phyloP scores from a whole-genome alignment of 2,113 vertebrate genomes.

The Erythrocercus mccallii region DNA sequence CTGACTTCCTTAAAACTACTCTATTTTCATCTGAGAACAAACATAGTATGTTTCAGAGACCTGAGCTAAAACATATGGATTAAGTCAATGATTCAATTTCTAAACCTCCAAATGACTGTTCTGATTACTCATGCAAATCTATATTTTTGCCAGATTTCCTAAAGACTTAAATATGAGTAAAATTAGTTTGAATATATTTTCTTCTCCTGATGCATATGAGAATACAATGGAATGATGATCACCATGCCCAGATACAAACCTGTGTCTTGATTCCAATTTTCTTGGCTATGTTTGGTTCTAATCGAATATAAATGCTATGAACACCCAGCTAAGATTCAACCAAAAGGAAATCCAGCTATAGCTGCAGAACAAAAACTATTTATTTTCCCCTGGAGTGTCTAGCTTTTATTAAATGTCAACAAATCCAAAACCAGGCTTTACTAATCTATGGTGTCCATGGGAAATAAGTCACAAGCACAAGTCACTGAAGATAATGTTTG shows the following conservation, averaged over 20 bases:
- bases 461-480: conserved; percentile 52
- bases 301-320: conserved; percentile 14
- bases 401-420: conserved; percentile 64
- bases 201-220: neutral
- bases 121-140: conserved; percentile 47
- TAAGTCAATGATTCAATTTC: conserved; percentile 33
- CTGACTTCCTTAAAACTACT: neutral
- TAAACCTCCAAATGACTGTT: conserved; percentile 48
- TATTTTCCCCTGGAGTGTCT: conserved; percentile 54
- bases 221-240: neutral
- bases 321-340: conserved; percentile 36
- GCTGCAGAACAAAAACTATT: conserved; percentile 25
- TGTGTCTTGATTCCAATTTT: conserved; percentile 47
- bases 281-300: neutral
- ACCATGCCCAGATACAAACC: neutral
- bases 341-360: conserved; percentile 32
- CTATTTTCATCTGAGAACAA: neutral
- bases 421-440: conserved; percentile 43
- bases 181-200: conserved; percentile 36
- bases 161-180: neutral
- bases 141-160: conserved; percentile 42
- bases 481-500: conserved; percentile 54
- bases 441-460: conserved; percentile 17
- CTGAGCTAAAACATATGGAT: conserved; percentile 32
- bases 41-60: neutral